Base-by-base conservation (phyloP, 1,140 invertebrate species). In the Coptotermes formosanus region DNA sequence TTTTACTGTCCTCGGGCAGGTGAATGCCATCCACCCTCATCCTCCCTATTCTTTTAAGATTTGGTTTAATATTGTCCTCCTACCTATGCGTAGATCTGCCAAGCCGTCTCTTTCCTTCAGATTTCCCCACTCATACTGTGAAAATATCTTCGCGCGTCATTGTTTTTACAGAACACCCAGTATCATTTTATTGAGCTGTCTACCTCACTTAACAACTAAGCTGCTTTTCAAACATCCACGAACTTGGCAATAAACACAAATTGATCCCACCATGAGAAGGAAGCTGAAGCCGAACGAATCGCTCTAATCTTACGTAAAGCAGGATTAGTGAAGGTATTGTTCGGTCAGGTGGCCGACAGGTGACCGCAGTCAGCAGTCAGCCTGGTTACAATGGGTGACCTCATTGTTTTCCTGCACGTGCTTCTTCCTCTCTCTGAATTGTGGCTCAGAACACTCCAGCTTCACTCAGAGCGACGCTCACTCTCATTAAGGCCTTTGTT, bases 211-310 rank as follows among this genome's bases (percentile, higher is more conserved):
- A 48, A 48, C 52, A 55, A n/a, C 64, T 75, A 75, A 75, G 64
- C 64, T 30, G 64, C 64, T 75, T 75, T 30, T 30, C 64, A 8
- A 75, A n/a, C 64, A 30, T 75, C n/a, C 64, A 25, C 64, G 64
- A n/a, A 75, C 64, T 75, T 75, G n/a, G 64, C 64, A 75, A 75
- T 75, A 75, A 75, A 75, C 64, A 75, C 64, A 75, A 75, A 75
- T 75, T 75, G 64, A 75, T 75, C 64, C 25, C 64, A 25, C 64
- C 25, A 30, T 1, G 64, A 75, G n/a, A 7, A 30, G 64, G n/a
- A 75, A 30, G 64, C 4, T 75, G n/a, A 30, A 16, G 59, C 59
- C 12, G 59, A 64, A 64, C 59, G 59, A 64, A 64, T 64, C 59
- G 14, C 64, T 75, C 9, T 75, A 75, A 75, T 75, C 64, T 75